These are phyloP conservation scores for Enteromius thamalakanensis DNA, from an alignment of 2,797 vertebrate species.

Conservation along the genomic window DNA sequence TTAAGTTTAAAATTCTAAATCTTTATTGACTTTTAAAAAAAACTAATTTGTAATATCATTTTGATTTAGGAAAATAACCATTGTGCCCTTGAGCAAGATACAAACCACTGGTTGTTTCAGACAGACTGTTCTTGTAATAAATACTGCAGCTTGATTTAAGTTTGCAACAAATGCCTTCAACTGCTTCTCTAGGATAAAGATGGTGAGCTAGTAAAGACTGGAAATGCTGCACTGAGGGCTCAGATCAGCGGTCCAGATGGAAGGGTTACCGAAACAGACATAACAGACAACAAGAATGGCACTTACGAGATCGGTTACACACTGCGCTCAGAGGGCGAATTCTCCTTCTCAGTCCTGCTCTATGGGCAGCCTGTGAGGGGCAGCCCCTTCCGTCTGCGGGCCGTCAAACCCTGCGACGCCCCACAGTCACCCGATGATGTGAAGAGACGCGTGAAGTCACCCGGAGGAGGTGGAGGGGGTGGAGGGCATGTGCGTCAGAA, in stretches of 20 bases:
- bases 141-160: not conserved
- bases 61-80: not conserved
- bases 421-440: conserved; percentile 90
- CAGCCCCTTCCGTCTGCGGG: conserved; percentile 88
- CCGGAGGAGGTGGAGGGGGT: conserved; percentile 81
- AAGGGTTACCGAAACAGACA: conserved; percentile 72
- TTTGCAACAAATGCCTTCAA: not conserved
- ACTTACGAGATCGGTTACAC: conserved; percentile 93
- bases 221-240: conserved; percentile 86
- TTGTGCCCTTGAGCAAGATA: not conserved
- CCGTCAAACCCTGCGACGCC: conserved; percentile 83
- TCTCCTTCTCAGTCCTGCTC: conserved; percentile 83
- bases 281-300: conserved; percentile 95
- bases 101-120: not conserved
- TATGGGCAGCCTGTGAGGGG: conserved; percentile 88
- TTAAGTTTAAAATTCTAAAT: not conserved
- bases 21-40: not conserved
- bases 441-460: conserved; percentile 93
- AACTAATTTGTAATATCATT: not conserved
- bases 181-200: conserved; percentile 68
- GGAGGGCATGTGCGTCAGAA: conserved; percentile 92
- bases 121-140: not conserved
- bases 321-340: conserved; percentile 85
- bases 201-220: conserved; percentile 88
- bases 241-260: conserved; percentile 82